Conservation (phyloP, 2,113 vertebrate genomes). For the Bambusicola thoracicus region DNA sequence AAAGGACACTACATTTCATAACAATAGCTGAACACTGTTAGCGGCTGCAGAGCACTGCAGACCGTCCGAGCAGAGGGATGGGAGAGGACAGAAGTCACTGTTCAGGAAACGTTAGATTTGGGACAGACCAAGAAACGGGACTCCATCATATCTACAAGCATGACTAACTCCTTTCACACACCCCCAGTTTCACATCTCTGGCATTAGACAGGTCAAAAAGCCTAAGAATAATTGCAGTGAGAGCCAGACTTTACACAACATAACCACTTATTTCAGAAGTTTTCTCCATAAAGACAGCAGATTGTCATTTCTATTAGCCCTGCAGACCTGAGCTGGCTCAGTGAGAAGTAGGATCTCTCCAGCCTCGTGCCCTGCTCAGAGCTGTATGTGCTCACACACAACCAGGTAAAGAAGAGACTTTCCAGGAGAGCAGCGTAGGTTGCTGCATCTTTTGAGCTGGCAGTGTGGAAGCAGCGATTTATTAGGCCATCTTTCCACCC, state of each 20-base stretch:
- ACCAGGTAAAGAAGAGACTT: neutral
- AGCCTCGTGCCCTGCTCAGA: neutral
- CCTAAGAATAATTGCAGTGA: neutral
- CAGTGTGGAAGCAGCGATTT: neutral
- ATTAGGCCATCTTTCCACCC: neutral
- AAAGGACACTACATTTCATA: neutral
- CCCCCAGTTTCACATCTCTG: neutral
- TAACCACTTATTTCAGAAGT: neutral
- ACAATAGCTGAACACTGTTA: neutral
- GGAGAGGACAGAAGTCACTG: neutral
- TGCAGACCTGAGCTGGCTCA: neutral
- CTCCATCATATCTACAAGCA: neutral
- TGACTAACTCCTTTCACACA: neutral
- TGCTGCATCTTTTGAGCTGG: neutral
- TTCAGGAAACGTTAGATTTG: conserved; percentile 18
- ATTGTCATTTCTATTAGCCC: neutral
- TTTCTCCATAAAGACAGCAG: neutral
- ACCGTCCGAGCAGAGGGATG: neutral
- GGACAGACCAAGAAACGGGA: neutral
- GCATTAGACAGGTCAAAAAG: neutral
- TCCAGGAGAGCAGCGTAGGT: neutral
- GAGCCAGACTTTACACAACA: neutral
- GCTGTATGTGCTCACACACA: too few relatives aligned
- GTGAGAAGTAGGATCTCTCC: neutral
- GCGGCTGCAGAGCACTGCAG: neutral